Conservation (phyloP, 2,113 vertebrate genomes). For the Chelonoidis abingdonii region DNA sequence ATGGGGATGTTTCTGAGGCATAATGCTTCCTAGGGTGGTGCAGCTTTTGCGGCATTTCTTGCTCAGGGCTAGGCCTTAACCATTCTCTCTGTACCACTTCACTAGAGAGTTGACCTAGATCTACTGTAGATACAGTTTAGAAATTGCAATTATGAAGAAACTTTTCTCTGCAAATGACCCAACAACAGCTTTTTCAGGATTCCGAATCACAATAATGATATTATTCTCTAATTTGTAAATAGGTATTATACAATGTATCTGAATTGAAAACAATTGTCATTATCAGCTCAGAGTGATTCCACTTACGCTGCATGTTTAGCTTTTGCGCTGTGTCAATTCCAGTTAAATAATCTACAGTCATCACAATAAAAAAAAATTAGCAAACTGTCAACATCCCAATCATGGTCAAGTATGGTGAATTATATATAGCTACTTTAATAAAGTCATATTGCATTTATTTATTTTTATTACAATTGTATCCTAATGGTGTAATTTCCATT, state of each 20-base stretch:
- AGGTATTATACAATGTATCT: background rate
- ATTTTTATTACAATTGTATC: background rate
- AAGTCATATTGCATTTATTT: background rate
- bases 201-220: background rate
- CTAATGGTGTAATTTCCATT: background rate
- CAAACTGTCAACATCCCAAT: background rate
- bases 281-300: background rate
- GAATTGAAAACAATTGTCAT: background rate
- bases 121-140: background rate
- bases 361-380: background rate
- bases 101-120: background rate
- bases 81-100: rapidly evolving
- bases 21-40: background rate
- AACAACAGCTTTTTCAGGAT: background rate
- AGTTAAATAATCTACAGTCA: background rate
- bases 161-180: background rate
- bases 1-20: background rate
- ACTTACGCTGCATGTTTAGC: background rate
- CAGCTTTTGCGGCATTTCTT: background rate
- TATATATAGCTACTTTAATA: background rate
- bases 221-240: background rate
- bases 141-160: background rate
- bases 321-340: background rate
- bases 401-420: background rate
- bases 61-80: background rate